A percentile compares a stretch with the other conserved stretches of the same genome.
Conservation (phyloP, 2,888 invertebrate species). For the Clepsis dumicolana region DNA sequence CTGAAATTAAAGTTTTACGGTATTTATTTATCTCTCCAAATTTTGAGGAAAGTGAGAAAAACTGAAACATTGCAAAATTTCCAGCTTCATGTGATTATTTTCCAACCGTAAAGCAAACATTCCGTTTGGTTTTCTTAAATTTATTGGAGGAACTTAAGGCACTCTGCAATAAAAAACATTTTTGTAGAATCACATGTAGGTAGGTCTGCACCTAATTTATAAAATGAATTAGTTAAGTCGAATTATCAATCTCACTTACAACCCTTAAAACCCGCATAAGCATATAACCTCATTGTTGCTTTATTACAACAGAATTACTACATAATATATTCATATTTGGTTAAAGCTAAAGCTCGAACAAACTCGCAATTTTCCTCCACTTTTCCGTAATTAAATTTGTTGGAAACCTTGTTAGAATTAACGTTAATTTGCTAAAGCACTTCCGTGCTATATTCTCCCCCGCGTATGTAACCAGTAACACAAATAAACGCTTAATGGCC, state of each 20-base stretch:
- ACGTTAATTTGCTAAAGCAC: conserved; percentile 39
- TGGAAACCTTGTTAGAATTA: conserved; percentile 37
- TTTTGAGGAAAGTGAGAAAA: no score
- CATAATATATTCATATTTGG: neutral
- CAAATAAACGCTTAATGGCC: conserved; percentile 56
- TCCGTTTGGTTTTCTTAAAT: no score
- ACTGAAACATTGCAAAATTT: no score
- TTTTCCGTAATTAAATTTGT: conserved; percentile 34
- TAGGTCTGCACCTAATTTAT: neutral
- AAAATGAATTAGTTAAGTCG: neutral
- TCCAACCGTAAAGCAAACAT: no score
- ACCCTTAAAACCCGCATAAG: neutral
- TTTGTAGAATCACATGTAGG: no score
- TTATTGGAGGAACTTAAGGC: no score
- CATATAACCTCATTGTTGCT: neutral
- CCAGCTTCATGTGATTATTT: no score
- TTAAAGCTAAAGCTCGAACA: conserved; percentile 1
- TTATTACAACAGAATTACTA: neutral
- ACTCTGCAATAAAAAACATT: no score
- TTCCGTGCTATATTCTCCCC: conserved; percentile 49
- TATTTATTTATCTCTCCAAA: no score
- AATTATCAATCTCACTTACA: neutral
- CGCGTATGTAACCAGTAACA: conserved; percentile 46
- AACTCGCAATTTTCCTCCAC: conserved; percentile 11
- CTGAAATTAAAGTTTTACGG: conserved; percentile 50